Evolutionary conservation across 2,888 invertebrate genomes (phyloP).

Genomic region (Trichacis sp.): DNA sequence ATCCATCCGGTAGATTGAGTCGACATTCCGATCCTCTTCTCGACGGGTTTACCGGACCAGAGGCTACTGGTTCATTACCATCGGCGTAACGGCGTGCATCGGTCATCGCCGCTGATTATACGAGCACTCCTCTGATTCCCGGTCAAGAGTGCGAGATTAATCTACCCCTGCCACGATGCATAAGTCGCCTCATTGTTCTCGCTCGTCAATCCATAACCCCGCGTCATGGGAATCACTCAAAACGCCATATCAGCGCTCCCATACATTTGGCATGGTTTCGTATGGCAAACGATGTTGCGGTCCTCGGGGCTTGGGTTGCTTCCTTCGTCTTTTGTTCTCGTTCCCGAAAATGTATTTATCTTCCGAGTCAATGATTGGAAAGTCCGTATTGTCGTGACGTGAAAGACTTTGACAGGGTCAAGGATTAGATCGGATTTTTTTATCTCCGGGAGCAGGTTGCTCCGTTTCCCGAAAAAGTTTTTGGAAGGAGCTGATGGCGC

Average conservation of each 20-base stretch:
- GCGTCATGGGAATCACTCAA: background rate
- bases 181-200: conserved; percentile 24
- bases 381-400: background rate
- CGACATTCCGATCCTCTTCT: too few relatives aligned
- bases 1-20: too few relatives aligned
- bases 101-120: conserved; percentile 41
- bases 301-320: background rate
- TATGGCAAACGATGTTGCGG: background rate
- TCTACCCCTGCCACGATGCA: conserved; percentile 24
- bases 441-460: too few relatives aligned
- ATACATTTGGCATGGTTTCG: background rate
- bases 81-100: conserved; percentile 42
- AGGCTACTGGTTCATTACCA: conserved; percentile 42
- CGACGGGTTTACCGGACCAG: conserved; percentile 24
- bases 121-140: conserved; percentile 20
- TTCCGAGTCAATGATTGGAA: background rate
- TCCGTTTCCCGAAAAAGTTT: too few relatives aligned
- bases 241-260: background rate
- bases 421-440: too few relatives aligned
- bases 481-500: background rate
- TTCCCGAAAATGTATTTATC: background rate
- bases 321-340: background rate
- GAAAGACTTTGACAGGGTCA: too few relatives aligned
- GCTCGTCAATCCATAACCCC: conserved; percentile 30
- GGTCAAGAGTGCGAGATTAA: conserved; percentile 20